phyloP scores from a whole-genome alignment of 1,140 invertebrate species.

The Euura lappo region DNA sequence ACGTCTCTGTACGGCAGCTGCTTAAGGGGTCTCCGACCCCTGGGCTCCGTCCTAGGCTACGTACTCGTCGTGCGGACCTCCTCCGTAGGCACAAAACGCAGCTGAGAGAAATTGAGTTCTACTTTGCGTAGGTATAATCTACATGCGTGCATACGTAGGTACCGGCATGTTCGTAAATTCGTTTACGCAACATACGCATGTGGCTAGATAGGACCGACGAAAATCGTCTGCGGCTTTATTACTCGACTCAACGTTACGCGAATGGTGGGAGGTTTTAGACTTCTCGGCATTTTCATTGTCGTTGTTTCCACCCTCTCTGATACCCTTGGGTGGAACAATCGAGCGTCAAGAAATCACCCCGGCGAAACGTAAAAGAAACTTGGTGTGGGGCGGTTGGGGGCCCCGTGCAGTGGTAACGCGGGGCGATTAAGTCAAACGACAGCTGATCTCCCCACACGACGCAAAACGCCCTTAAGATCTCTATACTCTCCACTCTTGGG shows the following conservation, averaged over 20 bases:
- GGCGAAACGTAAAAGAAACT: not conserved
- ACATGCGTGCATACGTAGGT: too few species aligned
- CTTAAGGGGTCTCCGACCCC: slow-evolving; percentile 33
- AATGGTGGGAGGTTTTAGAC: not conserved
- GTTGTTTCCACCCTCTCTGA: slow-evolving; percentile 28
- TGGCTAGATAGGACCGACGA: not conserved
- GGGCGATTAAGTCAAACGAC: slow-evolving; percentile 51
- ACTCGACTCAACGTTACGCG: not conserved
- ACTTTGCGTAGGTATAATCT: too few species aligned
- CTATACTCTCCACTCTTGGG: not conserved
- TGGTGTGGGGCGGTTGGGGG: slow-evolving; percentile 20
- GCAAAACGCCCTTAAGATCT: not conserved
- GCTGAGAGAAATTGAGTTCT: too few species aligned
- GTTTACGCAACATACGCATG: too few species aligned
- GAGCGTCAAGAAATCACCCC: slow-evolving; percentile 20
- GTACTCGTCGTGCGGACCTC: slow-evolving; percentile 14
- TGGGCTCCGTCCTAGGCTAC: slow-evolving; percentile 12
- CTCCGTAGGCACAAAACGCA: not conserved
- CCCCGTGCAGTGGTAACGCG: too few species aligned
- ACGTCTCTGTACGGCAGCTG: slow-evolving; percentile 37
- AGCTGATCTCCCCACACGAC: slow-evolving; percentile 44
- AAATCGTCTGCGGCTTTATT: slow-evolving; percentile 10
- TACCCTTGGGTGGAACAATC: slow-evolving; percentile 31
- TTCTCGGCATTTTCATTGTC: not conserved
- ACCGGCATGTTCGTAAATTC: too few species aligned